Base-by-base conservation (phyloP, 2,113 vertebrate species). In the Ptilonorhynchus violaceus region DNA sequence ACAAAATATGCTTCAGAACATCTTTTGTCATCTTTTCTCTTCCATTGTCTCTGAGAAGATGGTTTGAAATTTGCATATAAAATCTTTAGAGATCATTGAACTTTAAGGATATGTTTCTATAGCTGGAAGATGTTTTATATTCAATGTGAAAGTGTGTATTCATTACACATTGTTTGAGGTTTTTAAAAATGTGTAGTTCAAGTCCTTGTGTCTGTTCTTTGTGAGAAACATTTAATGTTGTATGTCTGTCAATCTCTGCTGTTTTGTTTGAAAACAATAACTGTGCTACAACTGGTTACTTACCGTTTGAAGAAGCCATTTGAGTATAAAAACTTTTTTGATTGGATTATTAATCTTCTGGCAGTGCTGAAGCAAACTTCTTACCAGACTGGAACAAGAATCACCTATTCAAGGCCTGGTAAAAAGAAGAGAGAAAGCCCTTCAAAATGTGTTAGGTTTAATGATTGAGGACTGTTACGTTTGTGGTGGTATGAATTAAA, bases 231-330 rank as follows among this genome's bases (percentile, higher is more conserved):
- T 56, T 28, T 72, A 79, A 55, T 80, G 35, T 39, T 88, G 7
- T 68, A 6, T 80, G 47, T 60, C 35, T 84, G 2, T 66, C 52
- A 19, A 6, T 28, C 56, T 76, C 53, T 69, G 33, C 23, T 92
- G 27, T 53, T 95, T 39, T 46, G 23, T 74, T 90, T 88, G 53
- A 89, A 94, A 75, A 68, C 25, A 49, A 1, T 73, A 81, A 73
- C 39, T 79, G 28, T 56, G 5, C 22, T 92, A 37, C 50, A 87
- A 77, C 39, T 90, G 78, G 79, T 95, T 95, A 84, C 68, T 95
- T 95, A 84, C 68, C 90, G 18, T 79, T 86, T 67, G 35, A 89
- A 97, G 93, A 92, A 96, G 85, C 92, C 96, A 94, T 93, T 92
- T 96, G 75, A 93, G 92, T 95, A 37, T 55, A 56, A 67, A 90